A percentile compares a stretch with the other conserved stretches of the same genome.
phyloP scores from a whole-genome alignment of 2,888 invertebrate species.

The Capitulum mitella region DNA sequence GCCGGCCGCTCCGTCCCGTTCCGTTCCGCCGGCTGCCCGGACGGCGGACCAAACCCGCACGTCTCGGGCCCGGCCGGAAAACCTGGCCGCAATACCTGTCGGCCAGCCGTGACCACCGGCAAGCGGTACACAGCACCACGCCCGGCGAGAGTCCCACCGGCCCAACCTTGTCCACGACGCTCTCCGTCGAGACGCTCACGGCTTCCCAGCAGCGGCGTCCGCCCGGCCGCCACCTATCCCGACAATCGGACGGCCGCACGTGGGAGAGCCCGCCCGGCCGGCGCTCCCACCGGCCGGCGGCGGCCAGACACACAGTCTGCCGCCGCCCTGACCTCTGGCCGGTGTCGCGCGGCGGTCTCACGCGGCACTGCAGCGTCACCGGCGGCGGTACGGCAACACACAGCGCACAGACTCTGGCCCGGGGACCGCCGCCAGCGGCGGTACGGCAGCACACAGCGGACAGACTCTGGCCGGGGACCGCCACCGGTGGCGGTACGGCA shows the following conservation, averaged over 20 bases:
- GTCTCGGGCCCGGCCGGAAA: too few relatives aligned
- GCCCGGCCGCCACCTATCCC: neutral
- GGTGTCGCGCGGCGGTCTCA: slow-evolving; percentile 61
- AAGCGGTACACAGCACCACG: too few relatives aligned
- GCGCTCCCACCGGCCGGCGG: neutral
- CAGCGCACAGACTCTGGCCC: slow-evolving; percentile 59
- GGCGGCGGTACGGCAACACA: slow-evolving; percentile 65
- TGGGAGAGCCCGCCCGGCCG: neutral
- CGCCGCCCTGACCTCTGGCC: slow-evolving; percentile 31
- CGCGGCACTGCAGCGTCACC: neutral
- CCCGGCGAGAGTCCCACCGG: too few relatives aligned
- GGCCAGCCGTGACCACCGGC: too few relatives aligned
- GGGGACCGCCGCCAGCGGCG: slow-evolving; percentile 92
- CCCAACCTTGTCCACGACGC: too few relatives aligned
- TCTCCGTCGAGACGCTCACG: too few relatives aligned
- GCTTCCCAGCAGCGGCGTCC: slow-evolving; percentile 38
- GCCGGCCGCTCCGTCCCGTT: too few relatives aligned
- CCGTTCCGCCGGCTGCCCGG: too few relatives aligned
- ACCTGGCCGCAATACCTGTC: too few relatives aligned
- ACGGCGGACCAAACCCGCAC: too few relatives aligned
- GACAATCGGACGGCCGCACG: slow-evolving; percentile 28
- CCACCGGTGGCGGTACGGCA: slow-evolving; percentile 89
- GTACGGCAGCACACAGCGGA: slow-evolving; percentile 71
- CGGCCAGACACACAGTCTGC: slow-evolving; percentile 40
- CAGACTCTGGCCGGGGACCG: slow-evolving; percentile 72